A percentile compares a stretch with the other conserved stretches of the same genome.
These are phyloP conservation scores for Lochmaea crataegi DNA, from an alignment of 2,888 invertebrate genomes.

Conservation along the genomic window DNA sequence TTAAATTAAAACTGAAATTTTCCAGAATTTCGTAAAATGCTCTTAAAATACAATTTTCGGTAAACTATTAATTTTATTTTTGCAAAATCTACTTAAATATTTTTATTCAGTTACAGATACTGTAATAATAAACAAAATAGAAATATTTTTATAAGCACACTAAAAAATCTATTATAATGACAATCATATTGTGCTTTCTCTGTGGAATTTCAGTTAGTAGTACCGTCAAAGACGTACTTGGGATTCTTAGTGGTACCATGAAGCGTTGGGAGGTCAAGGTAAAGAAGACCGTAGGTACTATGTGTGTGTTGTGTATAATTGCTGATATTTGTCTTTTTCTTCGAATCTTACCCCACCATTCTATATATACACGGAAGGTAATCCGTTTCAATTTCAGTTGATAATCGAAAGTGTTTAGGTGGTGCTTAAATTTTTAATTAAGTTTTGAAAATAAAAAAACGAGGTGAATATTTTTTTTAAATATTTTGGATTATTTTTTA, in stretches of 20 bases:
- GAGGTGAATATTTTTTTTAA: not conserved
- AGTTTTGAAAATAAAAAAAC: not conserved
- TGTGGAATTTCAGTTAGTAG: conserved; percentile 9
- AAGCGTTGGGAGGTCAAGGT: conserved; percentile 52
- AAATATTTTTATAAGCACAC: not conserved
- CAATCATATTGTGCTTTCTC: conserved; percentile 6
- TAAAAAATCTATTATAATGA: not conserved
- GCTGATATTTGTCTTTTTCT: conserved; percentile 47
- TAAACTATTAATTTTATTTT: too few species aligned
- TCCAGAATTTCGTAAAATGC: too few species aligned
- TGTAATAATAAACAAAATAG: too few species aligned
- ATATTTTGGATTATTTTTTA: not conserved
- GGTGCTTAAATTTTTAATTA: conserved; percentile 35
- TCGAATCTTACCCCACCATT: conserved; percentile 49
- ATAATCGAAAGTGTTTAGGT: conserved; percentile 35
- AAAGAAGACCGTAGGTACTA: conserved; percentile 45
- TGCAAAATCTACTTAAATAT: too few species aligned
- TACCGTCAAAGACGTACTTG: conserved; percentile 36
- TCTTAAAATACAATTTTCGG: too few species aligned
- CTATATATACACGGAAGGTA: conserved; percentile 49
- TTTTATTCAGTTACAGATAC: too few species aligned
- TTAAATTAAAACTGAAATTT: too few species aligned
- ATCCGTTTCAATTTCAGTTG: conserved; percentile 40
- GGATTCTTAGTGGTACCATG: conserved; percentile 44
- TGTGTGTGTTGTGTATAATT: conserved; percentile 33